These are phyloP conservation scores for Plumapathes pennacea DNA, from an alignment of 92 coral and sea anemone species.

Conservation along the genomic window DNA sequence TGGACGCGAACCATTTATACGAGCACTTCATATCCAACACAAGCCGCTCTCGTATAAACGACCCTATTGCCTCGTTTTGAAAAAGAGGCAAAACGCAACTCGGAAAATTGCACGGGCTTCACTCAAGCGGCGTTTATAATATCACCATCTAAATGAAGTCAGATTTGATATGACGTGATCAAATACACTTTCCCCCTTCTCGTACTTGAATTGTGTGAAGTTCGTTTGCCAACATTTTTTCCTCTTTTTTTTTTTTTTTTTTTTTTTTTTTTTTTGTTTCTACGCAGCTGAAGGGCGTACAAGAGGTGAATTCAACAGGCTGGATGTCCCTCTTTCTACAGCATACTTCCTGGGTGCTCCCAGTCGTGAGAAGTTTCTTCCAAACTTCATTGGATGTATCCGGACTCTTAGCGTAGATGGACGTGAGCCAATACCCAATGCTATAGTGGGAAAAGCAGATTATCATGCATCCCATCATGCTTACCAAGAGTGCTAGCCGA, in stretches of 20 bases:
- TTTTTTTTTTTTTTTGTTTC: neutral
- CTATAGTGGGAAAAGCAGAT: slow-evolving; percentile 55
- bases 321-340: slow-evolving; percentile 68
- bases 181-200: too few species aligned
- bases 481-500: neutral
- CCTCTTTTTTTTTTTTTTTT: neutral
- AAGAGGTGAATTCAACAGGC: slow-evolving; percentile 72
- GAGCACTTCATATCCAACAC: too few species aligned
- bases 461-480: slow-evolving; percentile 3
- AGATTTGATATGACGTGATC: too few species aligned
- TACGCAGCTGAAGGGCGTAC: slow-evolving; percentile 22
- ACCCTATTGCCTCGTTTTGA: too few species aligned
- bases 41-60: too few species aligned
- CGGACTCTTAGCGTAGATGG: slow-evolving; percentile 82
- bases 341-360: slow-evolving; percentile 87
- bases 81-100: too few species aligned
- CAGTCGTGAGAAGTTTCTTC: slow-evolving; percentile 34
- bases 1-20: too few species aligned
- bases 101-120: too few species aligned
- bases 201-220: neutral
- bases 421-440: slow-evolving; percentile 78
- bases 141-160: too few species aligned
- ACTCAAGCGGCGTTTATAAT: too few species aligned
- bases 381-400: slow-evolving; percentile 89
- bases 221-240: neutral